Percentiles rank a stretch among this genome's conserved stretches.
These are phyloP conservation scores for Ailurus styani DNA, from an alignment of 2,113 vertebrate species.

Conservation along the genomic window DNA sequence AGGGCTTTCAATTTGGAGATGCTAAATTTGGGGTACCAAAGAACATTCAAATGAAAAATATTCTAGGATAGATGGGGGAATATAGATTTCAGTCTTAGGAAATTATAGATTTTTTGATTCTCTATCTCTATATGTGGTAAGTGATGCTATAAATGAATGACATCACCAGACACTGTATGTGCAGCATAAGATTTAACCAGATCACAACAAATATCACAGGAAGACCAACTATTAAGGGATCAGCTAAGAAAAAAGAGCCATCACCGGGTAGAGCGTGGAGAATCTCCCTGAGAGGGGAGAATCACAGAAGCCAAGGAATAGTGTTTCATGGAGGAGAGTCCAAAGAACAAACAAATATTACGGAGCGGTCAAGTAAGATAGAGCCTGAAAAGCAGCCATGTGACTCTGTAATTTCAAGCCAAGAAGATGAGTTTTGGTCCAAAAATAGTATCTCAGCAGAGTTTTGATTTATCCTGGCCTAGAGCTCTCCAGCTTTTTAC, in stretches of 20 bases:
- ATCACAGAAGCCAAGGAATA: background rate
- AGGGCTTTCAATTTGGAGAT: background rate
- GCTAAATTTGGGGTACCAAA: background rate
- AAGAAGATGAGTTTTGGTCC: slow-evolving; percentile 21
- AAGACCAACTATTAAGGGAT: background rate
- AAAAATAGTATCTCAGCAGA: slow-evolving; percentile 45
- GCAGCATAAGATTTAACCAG: background rate
- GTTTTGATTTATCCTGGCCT: background rate
- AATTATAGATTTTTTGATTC: background rate
- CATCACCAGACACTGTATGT: background rate
- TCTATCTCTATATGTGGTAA: background rate
- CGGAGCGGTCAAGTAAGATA: slow-evolving; percentile 4
- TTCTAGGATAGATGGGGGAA: background rate
- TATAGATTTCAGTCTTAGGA: background rate
- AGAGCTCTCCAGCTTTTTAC: background rate
- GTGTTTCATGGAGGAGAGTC: background rate
- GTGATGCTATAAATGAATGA: background rate
- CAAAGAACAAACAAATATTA: background rate
- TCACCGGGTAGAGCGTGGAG: background rate
- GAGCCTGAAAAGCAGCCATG: background rate
- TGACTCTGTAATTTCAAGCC: slow-evolving; percentile 25
- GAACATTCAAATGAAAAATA: background rate
- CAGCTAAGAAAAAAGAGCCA: background rate
- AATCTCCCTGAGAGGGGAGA: background rate
- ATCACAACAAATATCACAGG: background rate